Conservation (phyloP, 2,113 vertebrate genomes). For the Dunckerocampus dactyliophorus region DNA sequence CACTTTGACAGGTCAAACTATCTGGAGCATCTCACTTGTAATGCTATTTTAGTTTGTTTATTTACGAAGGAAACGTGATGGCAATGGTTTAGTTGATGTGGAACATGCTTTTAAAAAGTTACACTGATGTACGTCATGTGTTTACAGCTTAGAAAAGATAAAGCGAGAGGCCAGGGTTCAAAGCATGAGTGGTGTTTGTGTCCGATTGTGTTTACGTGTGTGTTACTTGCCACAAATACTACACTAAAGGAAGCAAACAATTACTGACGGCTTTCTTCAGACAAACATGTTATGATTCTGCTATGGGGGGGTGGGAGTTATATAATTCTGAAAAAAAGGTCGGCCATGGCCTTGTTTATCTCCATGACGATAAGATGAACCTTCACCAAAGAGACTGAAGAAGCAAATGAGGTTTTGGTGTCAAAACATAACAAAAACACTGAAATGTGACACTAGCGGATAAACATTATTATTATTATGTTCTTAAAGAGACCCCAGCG, state of each 20-base stretch:
- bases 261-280: slow-evolving; percentile 36
- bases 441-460: not conserved
- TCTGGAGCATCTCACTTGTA: not conserved
- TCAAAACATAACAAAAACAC: slow-evolving; percentile 28
- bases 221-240: slow-evolving; percentile 58
- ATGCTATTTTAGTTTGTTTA: not conserved
- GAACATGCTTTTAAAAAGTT: too few relatives aligned
- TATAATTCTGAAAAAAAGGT: slow-evolving; percentile 33
- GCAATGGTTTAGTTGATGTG: too few relatives aligned
- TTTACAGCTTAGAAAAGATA: too few relatives aligned
- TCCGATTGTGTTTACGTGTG: too few relatives aligned
- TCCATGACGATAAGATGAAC: slow-evolving; percentile 48
- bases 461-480: not conserved
- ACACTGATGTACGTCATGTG: too few relatives aligned
- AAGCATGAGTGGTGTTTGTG: too few relatives aligned
- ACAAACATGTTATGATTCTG: slow-evolving; percentile 66
- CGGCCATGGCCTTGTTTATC: slow-evolving; percentile 59
- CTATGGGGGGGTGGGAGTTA: slow-evolving; percentile 49
- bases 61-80: too few relatives aligned
- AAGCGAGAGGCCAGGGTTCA: too few relatives aligned
- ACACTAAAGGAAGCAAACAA: slow-evolving; percentile 55
- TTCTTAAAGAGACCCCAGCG: not conserved
- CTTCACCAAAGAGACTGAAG: slow-evolving; percentile 31
- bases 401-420: slow-evolving; percentile 33
- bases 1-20: not conserved